Conservation (phyloP, 2,797 vertebrate genomes). For the Enteromius mattozi region DNA sequence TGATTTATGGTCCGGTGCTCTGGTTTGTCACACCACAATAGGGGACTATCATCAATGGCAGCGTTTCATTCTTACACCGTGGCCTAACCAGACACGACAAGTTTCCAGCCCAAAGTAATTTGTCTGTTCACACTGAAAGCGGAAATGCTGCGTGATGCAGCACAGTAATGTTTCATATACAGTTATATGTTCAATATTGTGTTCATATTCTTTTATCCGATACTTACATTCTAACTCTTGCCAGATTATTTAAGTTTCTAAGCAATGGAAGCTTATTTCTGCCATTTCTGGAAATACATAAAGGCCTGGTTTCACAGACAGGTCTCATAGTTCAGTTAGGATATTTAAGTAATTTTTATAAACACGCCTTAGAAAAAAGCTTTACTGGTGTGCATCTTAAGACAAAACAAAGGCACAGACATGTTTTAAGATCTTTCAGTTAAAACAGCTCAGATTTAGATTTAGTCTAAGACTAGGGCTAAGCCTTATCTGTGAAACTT, state of each 20-base stretch:
- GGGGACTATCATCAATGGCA: constrained; percentile 63
- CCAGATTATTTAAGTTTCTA: not conserved
- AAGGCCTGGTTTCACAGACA: not conserved
- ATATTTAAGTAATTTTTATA: no score
- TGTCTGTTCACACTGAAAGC: constrained; percentile 5
- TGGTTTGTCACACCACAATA: constrained; percentile 76
- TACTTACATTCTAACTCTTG: not conserved
- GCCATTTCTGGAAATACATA: not conserved
- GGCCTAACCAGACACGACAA: constrained; percentile 51
- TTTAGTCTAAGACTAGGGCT: no score
- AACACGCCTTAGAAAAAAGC: no score
- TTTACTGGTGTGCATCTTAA: no score
- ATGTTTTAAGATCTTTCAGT: no score
- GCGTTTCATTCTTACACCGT: constrained; percentile 57
- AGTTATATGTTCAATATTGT: not conserved
- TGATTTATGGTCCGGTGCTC: constrained; percentile 74
- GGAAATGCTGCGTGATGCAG: not conserved
- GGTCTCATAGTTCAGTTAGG: no score
- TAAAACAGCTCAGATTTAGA: no score
- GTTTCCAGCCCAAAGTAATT: constrained; percentile 16
- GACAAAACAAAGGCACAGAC: no score
- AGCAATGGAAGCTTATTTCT: not conserved
- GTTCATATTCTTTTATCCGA: not conserved
- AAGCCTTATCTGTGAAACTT: no score
- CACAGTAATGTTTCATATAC: not conserved